These are phyloP conservation scores for Mystacornis crossleyi DNA, from an alignment of 2,113 vertebrate genomes.

Conservation along the genomic window DNA sequence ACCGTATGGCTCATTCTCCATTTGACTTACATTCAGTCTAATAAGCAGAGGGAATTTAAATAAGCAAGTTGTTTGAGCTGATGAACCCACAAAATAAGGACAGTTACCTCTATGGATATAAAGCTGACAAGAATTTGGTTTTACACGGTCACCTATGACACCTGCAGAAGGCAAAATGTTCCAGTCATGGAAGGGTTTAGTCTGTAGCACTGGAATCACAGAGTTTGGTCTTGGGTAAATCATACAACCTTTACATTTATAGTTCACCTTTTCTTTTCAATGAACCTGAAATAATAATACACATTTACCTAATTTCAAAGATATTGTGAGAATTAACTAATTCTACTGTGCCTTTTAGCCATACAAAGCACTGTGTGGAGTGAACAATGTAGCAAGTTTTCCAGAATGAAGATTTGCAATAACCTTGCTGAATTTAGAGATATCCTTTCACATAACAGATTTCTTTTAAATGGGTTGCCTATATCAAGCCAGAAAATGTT, in stretches of 20 bases:
- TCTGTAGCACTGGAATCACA: not conserved
- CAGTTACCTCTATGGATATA: not conserved
- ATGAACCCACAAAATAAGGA: not conserved
- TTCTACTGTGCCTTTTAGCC: not conserved
- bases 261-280: not conserved
- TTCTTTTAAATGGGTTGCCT: not conserved
- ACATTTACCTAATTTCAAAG: not conserved
- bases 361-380: not conserved
- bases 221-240: not conserved
- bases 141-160: not conserved
- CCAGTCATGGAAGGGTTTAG: not conserved
- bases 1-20: not conserved
- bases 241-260: not conserved
- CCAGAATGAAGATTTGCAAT: not conserved
- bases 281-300: not conserved
- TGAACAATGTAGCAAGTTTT: not conserved
- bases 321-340: not conserved
- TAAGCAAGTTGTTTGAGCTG: not conserved
- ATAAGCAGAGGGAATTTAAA: not conserved
- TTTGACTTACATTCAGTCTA: not conserved
- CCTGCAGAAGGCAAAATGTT: not conserved
- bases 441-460: not conserved
- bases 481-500: not conserved
- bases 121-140: not conserved
- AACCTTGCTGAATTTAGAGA: not conserved